Conservation (phyloP, 2,888 invertebrate species). For the Galeruca laticollis region DNA sequence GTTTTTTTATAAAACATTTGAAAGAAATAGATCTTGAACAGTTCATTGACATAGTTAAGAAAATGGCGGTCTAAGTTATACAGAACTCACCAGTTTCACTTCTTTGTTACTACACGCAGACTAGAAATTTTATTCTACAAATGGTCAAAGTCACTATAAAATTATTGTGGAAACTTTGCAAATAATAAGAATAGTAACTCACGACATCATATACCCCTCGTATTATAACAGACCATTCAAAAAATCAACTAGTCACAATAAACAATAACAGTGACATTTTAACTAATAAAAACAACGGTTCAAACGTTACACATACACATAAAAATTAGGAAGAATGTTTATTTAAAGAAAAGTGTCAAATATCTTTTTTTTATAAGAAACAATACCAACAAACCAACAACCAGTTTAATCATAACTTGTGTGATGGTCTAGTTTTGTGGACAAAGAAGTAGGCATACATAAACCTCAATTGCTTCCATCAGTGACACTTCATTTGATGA, state of each 20-base stretch:
- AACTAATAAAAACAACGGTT: no score
- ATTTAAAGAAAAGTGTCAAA: no score
- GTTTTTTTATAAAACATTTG: not conserved
- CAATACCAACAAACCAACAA: not conserved
- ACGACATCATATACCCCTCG: no score
- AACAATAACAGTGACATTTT: no score
- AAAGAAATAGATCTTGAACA: not conserved
- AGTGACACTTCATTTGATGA: constrained; percentile 25
- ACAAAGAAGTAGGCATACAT: not conserved
- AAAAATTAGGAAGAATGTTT: no score
- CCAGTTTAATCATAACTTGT: not conserved
- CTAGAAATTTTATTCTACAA: no score
- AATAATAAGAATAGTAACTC: no score
- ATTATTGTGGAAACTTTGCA: no score
- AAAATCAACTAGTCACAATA: not conserved
- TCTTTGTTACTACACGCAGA: not conserved
- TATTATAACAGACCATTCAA: not conserved
- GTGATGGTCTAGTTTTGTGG: not conserved
- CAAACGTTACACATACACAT: no score
- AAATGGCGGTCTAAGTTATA: not conserved
- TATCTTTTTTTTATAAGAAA: not conserved
- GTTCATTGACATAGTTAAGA: constrained; percentile 8
- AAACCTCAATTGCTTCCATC: constrained; percentile 24
- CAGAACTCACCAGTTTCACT: not conserved
- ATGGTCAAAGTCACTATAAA: no score